Percentiles rank a stretch among this genome's conserved stretches.
Conservation (phyloP, 2,888 invertebrate genomes). For the Drosophila sordidula region DNA sequence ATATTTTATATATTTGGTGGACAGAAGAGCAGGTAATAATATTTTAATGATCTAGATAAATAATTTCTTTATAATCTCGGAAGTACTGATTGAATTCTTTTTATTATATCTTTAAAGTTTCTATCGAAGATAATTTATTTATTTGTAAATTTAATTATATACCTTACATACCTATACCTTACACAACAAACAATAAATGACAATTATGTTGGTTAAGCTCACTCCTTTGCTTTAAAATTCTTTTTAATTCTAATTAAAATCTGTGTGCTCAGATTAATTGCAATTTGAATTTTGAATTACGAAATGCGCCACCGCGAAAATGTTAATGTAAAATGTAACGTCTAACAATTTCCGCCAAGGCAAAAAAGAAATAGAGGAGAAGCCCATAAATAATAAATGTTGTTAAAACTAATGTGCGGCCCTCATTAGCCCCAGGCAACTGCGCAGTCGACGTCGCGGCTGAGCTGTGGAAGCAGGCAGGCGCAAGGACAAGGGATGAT, state of each 20-base stretch:
- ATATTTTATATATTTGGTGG: too few relatives aligned
- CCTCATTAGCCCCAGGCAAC: slow-evolving; percentile 77
- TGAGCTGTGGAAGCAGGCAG: background rate
- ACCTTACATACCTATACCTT: too few relatives aligned
- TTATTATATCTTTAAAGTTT: too few relatives aligned
- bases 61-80: too few relatives aligned
- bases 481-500: slow-evolving; percentile 67
- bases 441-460: slow-evolving; percentile 11
- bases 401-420: slow-evolving; percentile 80
- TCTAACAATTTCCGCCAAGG: slow-evolving; percentile 31
- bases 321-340: slow-evolving; percentile 43
- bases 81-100: too few relatives aligned
- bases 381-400: slow-evolving; percentile 82
- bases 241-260: slow-evolving; percentile 59
- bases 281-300: slow-evolving; percentile 48
- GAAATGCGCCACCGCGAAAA: slow-evolving; percentile 24
- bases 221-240: too few relatives aligned
- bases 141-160: too few relatives aligned
- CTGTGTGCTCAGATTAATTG: slow-evolving; percentile 59
- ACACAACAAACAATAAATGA: too few relatives aligned
- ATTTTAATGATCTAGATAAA: too few relatives aligned
- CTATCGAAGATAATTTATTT: too few relatives aligned
- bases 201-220: too few relatives aligned
- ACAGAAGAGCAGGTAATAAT: too few relatives aligned
- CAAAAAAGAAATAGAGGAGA: slow-evolving; percentile 40